phyloP scores from a whole-genome alignment of 2,888 invertebrate genomes.

The Cylindroiulus punctatus region DNA sequence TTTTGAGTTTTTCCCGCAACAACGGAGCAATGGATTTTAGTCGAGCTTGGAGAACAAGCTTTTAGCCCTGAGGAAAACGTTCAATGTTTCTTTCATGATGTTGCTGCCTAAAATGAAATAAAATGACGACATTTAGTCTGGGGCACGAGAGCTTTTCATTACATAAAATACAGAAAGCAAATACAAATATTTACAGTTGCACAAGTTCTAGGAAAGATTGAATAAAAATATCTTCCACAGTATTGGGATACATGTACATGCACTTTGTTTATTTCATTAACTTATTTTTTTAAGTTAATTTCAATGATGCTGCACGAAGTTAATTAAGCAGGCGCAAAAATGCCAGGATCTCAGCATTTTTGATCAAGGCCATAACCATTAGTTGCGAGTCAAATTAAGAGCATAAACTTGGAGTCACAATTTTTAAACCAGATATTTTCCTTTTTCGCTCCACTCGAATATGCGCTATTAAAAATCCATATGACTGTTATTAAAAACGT shows the following conservation, averaged over 20 bases:
- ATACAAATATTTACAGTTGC: not conserved
- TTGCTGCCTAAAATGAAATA: not conserved
- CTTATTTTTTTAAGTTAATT: not conserved
- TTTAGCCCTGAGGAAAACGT: not conserved
- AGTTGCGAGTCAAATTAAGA: slow-evolving; percentile 24
- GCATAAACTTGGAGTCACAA: not conserved
- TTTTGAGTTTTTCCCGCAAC: not conserved
- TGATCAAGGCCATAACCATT: too few species aligned
- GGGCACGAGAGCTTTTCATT: not conserved
- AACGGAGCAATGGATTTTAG: not conserved
- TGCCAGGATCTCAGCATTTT: not conserved
- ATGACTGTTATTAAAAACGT: not conserved
- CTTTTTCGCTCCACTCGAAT: not conserved
- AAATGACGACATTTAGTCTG: not conserved
- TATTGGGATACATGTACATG: not conserved
- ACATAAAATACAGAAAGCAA: not conserved
- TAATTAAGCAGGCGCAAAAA: slow-evolving; percentile 13
- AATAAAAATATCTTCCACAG: not conserved
- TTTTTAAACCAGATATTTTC: not conserved
- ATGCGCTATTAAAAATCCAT: not conserved
- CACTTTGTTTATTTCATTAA: not conserved
- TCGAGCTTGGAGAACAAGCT: not conserved
- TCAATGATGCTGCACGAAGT: not conserved
- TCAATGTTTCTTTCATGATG: not conserved
- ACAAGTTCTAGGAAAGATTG: not conserved